Base-by-base conservation (phyloP, 2,113 vertebrate genomes). In the Oreochromis aureus region DNA sequence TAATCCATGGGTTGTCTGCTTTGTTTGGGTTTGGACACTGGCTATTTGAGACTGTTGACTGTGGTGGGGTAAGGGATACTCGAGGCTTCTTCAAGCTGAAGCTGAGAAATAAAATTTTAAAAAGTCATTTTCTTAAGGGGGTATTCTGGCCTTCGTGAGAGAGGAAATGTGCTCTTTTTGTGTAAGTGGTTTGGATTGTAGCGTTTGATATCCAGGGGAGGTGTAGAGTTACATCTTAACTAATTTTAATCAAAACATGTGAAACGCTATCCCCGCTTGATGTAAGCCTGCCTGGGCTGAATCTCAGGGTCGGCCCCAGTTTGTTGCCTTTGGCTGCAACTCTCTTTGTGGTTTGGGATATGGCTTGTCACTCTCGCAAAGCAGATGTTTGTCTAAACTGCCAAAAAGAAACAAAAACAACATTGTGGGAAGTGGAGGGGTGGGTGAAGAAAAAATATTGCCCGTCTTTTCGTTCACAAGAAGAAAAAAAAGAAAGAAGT, bases 201-300 rank as follows among this genome's bases (percentile, higher is more conserved):
- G 97, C 96, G 97, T 97, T 97, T 97, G 97, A 98, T 97, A 98
- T 98, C 97, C 97, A 96, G 96, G 95, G 96, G 97, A 97, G 97
- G 98, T 98, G 97, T 98, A 97, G 97, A 94, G 97, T 99, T 99
- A 98, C 98, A 98, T 98, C 97, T 99, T 98, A 98, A 98, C 98
- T 98, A 98, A 99, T 98, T 99, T 99, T 98, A 98, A 99, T 99
- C 98, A 98, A 99, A 99, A 99, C 98, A 99, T 95, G 97, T 97
- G 98, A 99, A 99, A 99, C 95, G 95, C 96, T 97, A 99, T 97
- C 97, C 98, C 93, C 87, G 96, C 97, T 98, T 98, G 97, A 98
- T 99, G 98, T 98, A 98, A 98, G 98, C 96, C 97, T 97, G 97
- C 97, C 97, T 97, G 97, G 97, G 97, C 97, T 97, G 96, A 89